Conservation (phyloP, 2,113 vertebrate species). For the Urocynchramus pylzowi region DNA sequence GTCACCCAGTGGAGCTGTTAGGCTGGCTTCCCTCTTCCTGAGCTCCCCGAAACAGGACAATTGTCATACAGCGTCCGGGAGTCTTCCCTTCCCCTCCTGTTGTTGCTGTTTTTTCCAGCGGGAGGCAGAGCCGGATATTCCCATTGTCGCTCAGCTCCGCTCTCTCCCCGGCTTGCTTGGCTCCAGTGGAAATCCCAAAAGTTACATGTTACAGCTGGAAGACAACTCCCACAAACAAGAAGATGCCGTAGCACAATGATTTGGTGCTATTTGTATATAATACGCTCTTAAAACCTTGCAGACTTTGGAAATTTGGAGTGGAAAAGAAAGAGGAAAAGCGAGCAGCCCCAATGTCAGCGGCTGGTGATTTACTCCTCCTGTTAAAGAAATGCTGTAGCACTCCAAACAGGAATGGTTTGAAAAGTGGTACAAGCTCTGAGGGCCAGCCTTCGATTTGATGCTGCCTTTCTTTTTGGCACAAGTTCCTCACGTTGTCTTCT, state of each 20-base stretch:
- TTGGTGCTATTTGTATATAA: not conserved
- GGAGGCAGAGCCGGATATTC: constrained; percentile 16
- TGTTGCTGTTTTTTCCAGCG: not conserved
- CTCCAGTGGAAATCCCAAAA: not conserved
- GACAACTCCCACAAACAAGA: not conserved
- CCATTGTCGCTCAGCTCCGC: not conserved
- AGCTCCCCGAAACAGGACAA: not conserved
- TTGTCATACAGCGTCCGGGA: not conserved
- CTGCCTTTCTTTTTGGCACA: not conserved
- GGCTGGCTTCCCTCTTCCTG: not conserved
- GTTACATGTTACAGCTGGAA: not conserved
- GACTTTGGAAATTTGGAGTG: not conserved
- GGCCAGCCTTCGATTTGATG: not conserved
- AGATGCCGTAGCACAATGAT: not conserved
- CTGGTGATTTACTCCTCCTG: not conserved
- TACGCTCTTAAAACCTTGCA: not conserved
- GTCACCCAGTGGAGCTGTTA: not conserved
- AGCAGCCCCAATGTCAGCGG: not conserved
- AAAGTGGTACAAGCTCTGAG: not conserved
- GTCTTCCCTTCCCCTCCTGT: not conserved
- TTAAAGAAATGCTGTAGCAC: not conserved
- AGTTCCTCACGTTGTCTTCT: not conserved
- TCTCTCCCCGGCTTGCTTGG: not conserved
- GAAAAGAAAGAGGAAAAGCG: not conserved
- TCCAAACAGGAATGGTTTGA: not conserved